Conservation (phyloP, 1,140 invertebrate species). For the Mizuhopecten yessoensis region DNA sequence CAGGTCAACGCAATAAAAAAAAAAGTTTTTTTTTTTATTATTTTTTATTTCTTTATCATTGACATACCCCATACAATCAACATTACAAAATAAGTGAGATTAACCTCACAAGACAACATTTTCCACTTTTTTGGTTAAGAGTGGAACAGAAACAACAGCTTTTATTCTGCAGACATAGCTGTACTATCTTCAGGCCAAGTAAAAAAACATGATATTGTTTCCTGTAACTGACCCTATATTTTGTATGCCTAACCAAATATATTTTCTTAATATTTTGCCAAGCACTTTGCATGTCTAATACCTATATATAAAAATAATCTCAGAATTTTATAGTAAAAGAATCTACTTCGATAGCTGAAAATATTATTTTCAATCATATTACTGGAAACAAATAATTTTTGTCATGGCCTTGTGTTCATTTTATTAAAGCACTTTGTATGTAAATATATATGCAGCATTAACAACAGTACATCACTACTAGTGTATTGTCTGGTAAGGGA, state of each 20-base stretch:
- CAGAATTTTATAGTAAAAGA: neutral
- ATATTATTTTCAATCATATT: neutral
- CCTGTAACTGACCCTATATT: neutral
- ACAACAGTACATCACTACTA: neutral
- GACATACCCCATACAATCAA: slow-evolving; percentile 6
- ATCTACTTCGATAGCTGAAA: neutral
- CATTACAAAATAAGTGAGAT: slow-evolving; percentile 9
- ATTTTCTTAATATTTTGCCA: neutral
- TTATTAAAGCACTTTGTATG: neutral
- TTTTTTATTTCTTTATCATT: neutral
- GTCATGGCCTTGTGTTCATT: neutral
- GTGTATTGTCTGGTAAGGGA: neutral
- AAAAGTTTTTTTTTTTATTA: neutral
- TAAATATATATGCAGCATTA: neutral
- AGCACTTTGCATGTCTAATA: neutral
- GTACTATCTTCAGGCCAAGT: neutral
- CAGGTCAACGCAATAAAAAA: too few species aligned
- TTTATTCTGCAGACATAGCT: neutral
- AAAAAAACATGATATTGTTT: neutral
- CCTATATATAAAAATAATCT: neutral
- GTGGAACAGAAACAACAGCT: neutral
- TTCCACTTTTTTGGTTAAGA: neutral
- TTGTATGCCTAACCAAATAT: too few species aligned
- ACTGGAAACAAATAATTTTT: neutral
- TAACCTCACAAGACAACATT: neutral